Conservation (phyloP, 2,797 vertebrate genomes). For the Phoeniculus purpureus region DNA sequence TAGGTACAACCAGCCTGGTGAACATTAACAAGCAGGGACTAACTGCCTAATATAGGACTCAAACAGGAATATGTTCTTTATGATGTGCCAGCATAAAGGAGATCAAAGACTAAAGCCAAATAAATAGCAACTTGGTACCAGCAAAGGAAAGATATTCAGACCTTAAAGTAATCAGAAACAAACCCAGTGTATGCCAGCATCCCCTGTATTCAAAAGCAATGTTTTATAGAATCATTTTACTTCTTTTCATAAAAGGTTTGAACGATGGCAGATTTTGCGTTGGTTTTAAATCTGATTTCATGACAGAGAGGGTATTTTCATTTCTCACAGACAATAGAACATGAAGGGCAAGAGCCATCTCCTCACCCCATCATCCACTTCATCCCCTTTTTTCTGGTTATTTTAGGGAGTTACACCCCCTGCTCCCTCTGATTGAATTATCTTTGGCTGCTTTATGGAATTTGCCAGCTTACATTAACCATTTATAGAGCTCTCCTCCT, state of each 20-base stretch:
- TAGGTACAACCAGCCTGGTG: conserved; percentile 65
- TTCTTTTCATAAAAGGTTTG: conserved; percentile 67
- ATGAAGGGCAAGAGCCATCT: background rate
- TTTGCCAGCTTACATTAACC: conserved; percentile 73
- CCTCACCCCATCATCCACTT: background rate
- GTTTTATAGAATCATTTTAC: conserved; percentile 30
- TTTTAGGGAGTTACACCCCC: conserved; percentile 21
- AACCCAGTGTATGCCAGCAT: conserved; percentile 74
- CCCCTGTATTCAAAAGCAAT: conserved; percentile 66
- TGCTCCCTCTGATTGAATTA: conserved; percentile 64
- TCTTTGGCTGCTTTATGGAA: conserved; percentile 68
- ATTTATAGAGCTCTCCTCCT: conserved; percentile 66
- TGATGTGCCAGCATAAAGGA: conserved; percentile 83
- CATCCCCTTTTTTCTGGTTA: background rate
- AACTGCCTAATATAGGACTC: conserved; percentile 81
- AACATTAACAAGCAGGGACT: conserved; percentile 78
- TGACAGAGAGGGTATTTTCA: background rate
- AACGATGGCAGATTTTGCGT: conserved; percentile 57
- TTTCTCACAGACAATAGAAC: conserved; percentile 33
- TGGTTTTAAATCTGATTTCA: conserved; percentile 43
- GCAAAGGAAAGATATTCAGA: conserved; percentile 81
- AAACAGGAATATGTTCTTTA: conserved; percentile 84
- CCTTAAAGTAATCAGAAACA: conserved; percentile 84
- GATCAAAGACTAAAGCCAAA: conserved; percentile 84
- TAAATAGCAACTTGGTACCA: conserved; percentile 84